A percentile compares a stretch with the other conserved stretches of the same genome.
These are phyloP conservation scores for Scrobipalpa atriplicella DNA, from an alignment of 2,888 invertebrate genomes.

Conservation along the genomic window DNA sequence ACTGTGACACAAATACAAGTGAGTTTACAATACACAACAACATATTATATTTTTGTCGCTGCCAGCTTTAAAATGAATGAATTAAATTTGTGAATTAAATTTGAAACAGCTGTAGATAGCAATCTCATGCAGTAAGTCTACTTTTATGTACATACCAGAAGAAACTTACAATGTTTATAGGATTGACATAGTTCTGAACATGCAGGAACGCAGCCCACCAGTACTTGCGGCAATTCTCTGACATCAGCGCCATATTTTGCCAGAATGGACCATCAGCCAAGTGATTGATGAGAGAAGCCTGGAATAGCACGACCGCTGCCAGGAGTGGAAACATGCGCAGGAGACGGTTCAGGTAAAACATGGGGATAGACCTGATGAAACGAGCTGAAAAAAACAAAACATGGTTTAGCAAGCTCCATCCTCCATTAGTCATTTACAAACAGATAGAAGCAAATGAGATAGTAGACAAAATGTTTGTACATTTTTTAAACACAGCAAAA, in stretches of 20 bases:
- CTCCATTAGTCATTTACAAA: too few relatives aligned
- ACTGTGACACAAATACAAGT: too few relatives aligned
- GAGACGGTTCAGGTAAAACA: constrained; percentile 56
- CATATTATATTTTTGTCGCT: too few relatives aligned
- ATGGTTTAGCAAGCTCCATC: too few relatives aligned
- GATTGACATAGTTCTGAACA: constrained; percentile 74
- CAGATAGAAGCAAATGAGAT: too few relatives aligned
- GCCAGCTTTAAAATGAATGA: too few relatives aligned
- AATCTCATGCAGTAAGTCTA: neutral
- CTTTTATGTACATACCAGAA: neutral
- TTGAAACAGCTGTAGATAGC: too few relatives aligned
- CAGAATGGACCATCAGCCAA: constrained; percentile 63
- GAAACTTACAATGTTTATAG: constrained; percentile 47
- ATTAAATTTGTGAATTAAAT: too few relatives aligned
- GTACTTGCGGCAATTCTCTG: constrained; percentile 59
- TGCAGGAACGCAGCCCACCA: constrained; percentile 79
- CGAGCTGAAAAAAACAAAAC: constrained; percentile 42
- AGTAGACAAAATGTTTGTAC: too few relatives aligned
- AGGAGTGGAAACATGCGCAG: constrained; percentile 60
- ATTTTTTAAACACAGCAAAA: too few relatives aligned
- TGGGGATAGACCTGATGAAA: constrained; percentile 50
- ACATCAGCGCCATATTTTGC: constrained; percentile 61
- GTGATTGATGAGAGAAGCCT: constrained; percentile 53
- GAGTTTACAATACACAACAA: too few relatives aligned
- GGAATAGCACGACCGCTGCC: constrained; percentile 51